Percentiles rank a stretch among this genome's conserved stretches.
Evolutionary conservation across 2,888 invertebrate species (phyloP).

Genomic region (Abscondita cerata): DNA sequence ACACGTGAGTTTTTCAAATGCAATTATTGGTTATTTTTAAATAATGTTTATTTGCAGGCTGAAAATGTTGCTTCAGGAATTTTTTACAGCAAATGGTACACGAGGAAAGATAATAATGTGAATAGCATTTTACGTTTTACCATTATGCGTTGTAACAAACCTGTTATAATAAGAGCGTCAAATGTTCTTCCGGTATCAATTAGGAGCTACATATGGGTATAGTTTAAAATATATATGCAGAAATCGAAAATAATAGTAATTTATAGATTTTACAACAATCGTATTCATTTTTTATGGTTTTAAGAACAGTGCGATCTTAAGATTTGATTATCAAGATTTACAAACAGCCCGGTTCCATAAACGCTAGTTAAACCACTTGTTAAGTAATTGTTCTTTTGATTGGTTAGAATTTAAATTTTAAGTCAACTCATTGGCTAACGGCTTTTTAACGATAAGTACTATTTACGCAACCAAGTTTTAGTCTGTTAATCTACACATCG

Average conservation of each 20-base stretch:
- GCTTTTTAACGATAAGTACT: no score
- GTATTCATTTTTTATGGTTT: slow-evolving; percentile 29
- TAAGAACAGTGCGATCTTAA: slow-evolving; percentile 10
- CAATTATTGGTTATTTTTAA: slow-evolving; percentile 1
- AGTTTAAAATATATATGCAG: not conserved
- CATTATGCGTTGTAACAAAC: slow-evolving; percentile 24
- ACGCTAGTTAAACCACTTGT: no score
- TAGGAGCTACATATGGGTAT: slow-evolving; percentile 27
- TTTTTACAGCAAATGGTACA: slow-evolving; percentile 25
- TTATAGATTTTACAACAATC: slow-evolving; percentile 31
- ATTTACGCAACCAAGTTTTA: no score
- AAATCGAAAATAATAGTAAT: not conserved
- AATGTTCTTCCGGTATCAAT: slow-evolving; percentile 24
- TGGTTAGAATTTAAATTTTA: no score
- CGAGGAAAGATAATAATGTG: not conserved
- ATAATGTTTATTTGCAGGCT: slow-evolving; percentile 7
- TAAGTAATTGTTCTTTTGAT: no score
- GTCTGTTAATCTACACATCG: no score
- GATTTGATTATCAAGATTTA: no score
- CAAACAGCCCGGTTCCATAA: no score
- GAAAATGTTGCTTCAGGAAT: slow-evolving; percentile 19
- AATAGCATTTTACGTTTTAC: slow-evolving; percentile 19
- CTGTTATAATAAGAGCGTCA: slow-evolving; percentile 25
- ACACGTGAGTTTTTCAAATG: slow-evolving; percentile 11
- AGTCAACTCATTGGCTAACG: no score